Conservation (phyloP, 2,888 invertebrate species). For the Zaprionus bogoriensis region DNA sequence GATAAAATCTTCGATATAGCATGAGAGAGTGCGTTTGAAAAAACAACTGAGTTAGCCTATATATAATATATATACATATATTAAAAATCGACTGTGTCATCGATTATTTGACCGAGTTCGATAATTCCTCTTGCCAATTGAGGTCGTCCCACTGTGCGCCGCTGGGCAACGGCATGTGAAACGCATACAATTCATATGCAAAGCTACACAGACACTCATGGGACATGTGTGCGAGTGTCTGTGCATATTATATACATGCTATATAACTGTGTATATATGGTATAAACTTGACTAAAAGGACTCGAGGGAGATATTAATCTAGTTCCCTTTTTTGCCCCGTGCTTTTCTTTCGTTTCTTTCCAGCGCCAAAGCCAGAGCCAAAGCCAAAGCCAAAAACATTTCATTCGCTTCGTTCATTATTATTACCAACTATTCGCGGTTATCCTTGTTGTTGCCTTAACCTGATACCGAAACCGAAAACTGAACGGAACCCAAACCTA, state of each 20-base stretch:
- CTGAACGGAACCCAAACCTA: constrained; percentile 53
- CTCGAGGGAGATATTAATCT: constrained; percentile 77
- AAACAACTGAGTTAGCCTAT: too few relatives aligned
- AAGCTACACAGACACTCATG: constrained; percentile 49
- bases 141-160: constrained; percentile 41
- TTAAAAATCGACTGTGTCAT: too few relatives aligned
- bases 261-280: constrained; percentile 39
- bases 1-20: too few relatives aligned
- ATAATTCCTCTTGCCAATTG: too few relatives aligned
- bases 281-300: constrained; percentile 76
- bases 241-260: constrained; percentile 1
- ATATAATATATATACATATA: too few relatives aligned
- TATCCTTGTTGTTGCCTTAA: constrained; percentile 49
- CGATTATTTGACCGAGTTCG: too few relatives aligned
- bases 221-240: constrained; percentile 25
- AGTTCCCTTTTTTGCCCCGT: constrained; percentile 43
- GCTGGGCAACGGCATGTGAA: constrained; percentile 49
- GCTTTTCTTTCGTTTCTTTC: constrained; percentile 26
- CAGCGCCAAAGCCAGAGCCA: constrained; percentile 37
- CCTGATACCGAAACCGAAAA: constrained; percentile 69
- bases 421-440: constrained; percentile 73
- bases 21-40: too few relatives aligned
- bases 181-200: constrained; percentile 65
- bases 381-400: constrained; percentile 59
- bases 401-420: constrained; percentile 66